These are phyloP conservation scores for Ataeniobius toweri DNA, from an alignment of 2,797 vertebrate species.

Conservation along the genomic window DNA sequence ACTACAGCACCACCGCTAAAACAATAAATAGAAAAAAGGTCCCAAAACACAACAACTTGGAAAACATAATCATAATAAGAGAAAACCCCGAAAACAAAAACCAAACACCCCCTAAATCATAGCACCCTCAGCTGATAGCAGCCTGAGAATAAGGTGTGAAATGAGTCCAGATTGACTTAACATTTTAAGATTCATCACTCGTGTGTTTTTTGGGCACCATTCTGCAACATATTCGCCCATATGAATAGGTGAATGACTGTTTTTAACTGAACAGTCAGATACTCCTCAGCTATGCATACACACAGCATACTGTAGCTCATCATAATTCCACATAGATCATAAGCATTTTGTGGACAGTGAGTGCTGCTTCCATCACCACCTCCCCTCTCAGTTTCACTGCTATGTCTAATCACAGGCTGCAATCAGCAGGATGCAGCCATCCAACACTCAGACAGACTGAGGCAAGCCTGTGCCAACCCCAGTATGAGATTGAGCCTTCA, in stretches of 20 bases:
- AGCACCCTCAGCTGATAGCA: background rate
- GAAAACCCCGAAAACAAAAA: too few species aligned
- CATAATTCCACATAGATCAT: background rate
- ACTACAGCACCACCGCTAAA: too few species aligned
- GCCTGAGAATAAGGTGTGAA: background rate
- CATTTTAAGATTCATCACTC: background rate
- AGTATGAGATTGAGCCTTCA: constrained; percentile 32
- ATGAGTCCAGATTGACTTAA: background rate
- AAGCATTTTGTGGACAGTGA: background rate
- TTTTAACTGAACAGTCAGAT: background rate
- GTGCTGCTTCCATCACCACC: background rate
- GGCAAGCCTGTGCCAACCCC: constrained; percentile 38
- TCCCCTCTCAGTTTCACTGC: constrained; percentile 44
- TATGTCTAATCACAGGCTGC: constrained; percentile 58
- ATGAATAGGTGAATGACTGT: background rate
- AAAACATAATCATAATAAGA: too few species aligned
- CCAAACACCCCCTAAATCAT: too few species aligned
- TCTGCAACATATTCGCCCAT: background rate
- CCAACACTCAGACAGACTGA: constrained; percentile 33
- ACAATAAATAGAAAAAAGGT: too few species aligned
- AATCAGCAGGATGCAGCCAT: constrained; percentile 51
- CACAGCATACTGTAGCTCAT: background rate
- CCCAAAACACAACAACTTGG: too few species aligned
- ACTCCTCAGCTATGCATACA: background rate
- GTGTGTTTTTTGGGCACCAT: background rate